Evolutionary conservation across 2,888 invertebrate species (phyloP).

Genomic region (Vandiemenella viatica): DNA sequence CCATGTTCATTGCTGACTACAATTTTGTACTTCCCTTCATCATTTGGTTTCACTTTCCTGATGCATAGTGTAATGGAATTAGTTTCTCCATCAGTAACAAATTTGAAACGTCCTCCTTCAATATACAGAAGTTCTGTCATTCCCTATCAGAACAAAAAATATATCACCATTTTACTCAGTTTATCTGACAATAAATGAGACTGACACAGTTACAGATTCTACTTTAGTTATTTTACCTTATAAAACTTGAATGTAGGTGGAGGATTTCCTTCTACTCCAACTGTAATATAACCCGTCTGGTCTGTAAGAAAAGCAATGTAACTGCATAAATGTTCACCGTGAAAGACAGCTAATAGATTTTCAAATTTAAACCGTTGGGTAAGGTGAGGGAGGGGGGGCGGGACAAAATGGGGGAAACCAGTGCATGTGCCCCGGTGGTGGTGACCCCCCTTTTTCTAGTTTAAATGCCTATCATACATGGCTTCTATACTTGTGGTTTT

Average conservation of each 20-base stretch:
- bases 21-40: constrained; percentile 91
- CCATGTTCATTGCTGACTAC: constrained; percentile 87
- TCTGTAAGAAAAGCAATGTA: constrained; percentile 36
- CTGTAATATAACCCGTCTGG: constrained; percentile 81
- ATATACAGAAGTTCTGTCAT: constrained; percentile 63
- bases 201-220: neutral
- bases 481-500: too few relatives aligned
- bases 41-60: constrained; percentile 88
- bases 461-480: too few relatives aligned
- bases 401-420: too few relatives aligned
- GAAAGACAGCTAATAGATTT: too few relatives aligned
- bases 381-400: too few relatives aligned
- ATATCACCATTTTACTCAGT: neutral
- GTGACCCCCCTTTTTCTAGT: too few relatives aligned
- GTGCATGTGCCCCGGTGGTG: too few relatives aligned
- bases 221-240: constrained; percentile 36
- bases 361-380: too few relatives aligned
- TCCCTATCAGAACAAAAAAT: constrained; percentile 33
- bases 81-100: constrained; percentile 84
- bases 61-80: constrained; percentile 88
- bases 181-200: neutral
- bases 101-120: constrained; percentile 90
- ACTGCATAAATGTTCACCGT: neutral
- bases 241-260: constrained; percentile 91
- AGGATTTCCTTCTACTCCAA: constrained; percentile 87